Percentiles rank a stretch among this genome's conserved stretches.
Evolutionary conservation across 2,888 invertebrate genomes (phyloP).

Genomic region (Tholera decimalis): DNA sequence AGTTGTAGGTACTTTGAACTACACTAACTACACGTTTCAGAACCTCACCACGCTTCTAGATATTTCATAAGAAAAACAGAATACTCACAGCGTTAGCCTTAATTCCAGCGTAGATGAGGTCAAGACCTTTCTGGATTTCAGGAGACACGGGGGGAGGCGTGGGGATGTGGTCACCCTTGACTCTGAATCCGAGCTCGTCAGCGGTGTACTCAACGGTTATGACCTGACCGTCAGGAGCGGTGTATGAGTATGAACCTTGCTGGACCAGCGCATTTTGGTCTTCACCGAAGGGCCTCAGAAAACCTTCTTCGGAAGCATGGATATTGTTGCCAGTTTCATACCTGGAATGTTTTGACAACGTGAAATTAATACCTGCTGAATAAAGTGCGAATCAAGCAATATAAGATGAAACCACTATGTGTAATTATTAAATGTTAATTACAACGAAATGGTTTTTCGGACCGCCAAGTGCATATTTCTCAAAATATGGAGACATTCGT

Average conservation of each 20-base stretch:
- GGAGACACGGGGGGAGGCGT: slow-evolving; percentile 96
- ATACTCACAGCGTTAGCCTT: slow-evolving; percentile 88
- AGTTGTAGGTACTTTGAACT: background rate
- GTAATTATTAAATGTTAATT: background rate
- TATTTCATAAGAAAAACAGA: background rate
- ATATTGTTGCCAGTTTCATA: slow-evolving; percentile 97
- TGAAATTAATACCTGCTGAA: background rate
- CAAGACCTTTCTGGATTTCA: slow-evolving; percentile 96
- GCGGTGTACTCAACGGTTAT: slow-evolving; percentile 95
- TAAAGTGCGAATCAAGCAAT: background rate
- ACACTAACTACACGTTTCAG: background rate
- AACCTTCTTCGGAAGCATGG: slow-evolving; percentile 95
- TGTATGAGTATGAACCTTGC: slow-evolving; percentile 95
- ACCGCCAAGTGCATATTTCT: too few relatives aligned
- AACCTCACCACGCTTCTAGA: background rate
- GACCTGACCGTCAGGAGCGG: slow-evolving; percentile 94
- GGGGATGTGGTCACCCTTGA: slow-evolving; percentile 95
- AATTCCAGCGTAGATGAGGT: slow-evolving; percentile 96
- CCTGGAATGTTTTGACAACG: slow-evolving; percentile 81
- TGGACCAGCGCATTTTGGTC: slow-evolving; percentile 94
- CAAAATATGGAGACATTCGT: background rate
- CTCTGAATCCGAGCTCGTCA: slow-evolving; percentile 96
- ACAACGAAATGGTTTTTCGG: too few relatives aligned
- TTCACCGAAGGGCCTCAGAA: slow-evolving; percentile 93
- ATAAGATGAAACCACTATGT: background rate